Evolutionary conservation across 2,113 vertebrate genomes (phyloP).

Genomic region (Sterrhoptilus dennistouni): DNA sequence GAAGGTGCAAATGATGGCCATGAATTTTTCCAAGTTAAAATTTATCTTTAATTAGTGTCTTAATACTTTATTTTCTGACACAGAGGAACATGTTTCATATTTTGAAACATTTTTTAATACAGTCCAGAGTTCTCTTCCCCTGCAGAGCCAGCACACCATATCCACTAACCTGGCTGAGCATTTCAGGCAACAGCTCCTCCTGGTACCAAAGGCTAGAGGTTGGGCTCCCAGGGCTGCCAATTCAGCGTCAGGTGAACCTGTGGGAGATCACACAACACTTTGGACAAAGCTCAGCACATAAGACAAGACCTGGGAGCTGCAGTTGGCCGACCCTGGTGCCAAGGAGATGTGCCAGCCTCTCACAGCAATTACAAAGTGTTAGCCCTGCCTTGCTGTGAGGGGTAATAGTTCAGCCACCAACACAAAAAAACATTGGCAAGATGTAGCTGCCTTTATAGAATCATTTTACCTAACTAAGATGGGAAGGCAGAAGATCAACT

Average conservation of each 20-base stretch:
- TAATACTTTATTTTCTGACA: not conserved
- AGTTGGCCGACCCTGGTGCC: not conserved
- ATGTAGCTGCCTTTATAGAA: not conserved
- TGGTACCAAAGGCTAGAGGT: not conserved
- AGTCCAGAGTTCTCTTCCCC: not conserved
- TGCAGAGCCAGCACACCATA: not conserved
- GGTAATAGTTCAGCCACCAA: not conserved
- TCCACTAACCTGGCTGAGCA: not conserved
- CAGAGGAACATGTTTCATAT: not conserved
- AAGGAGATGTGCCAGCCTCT: not conserved
- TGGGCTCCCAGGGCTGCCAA: not conserved
- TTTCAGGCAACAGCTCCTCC: not conserved
- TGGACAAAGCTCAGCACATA: not conserved
- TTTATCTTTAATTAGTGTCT: not conserved
- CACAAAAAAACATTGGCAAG: not conserved
- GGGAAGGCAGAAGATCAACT: not conserved
- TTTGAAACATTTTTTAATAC: not conserved
- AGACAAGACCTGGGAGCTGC: not conserved
- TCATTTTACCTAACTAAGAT: not conserved
- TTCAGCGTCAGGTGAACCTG: not conserved
- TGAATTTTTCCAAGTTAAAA: not conserved
- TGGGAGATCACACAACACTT: not conserved
- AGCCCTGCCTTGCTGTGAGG: slow-evolving; percentile 1
- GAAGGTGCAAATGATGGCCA: not conserved
- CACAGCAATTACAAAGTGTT: slow-evolving; percentile 36